Evolutionary conservation across 1,140 invertebrate species (phyloP), one percentile per base, ranked within the genome.

Genomic region (Sitobion miscanthi): DNA sequence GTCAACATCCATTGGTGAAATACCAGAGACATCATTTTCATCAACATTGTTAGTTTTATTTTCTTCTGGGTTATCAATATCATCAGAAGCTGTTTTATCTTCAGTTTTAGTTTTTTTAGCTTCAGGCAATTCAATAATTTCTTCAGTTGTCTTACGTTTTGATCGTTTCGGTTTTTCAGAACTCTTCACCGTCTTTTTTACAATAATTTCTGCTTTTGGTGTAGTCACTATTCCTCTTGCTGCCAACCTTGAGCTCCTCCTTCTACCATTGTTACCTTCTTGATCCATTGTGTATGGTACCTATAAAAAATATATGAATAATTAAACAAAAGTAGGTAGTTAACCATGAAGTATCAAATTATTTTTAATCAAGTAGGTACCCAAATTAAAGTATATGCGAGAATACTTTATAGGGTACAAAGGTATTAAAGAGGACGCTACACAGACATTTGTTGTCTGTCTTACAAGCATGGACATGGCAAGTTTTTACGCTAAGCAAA

Each of bases 131-230:
- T 82, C 47, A 45, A 62, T 45, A 25, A 7, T 38, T 45, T 85
- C 91, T 85, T 93, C 91, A 17, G 30, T 85, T 86, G 38, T 52
- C 30, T 93, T 93, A n/a, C 91, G 91, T 57, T 93, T 93, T 86
- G 69, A 9, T 9, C 91, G 30, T 85, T 93, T 93, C 1, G 91
- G 49, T 85, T 93, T 93, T n/a, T 93, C 91, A 30, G 45, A 23
- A 42, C 6, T 93, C 54, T 93, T 82, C 2, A 57, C 11, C 0
- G 52, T 57, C n/a, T 52, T 91, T 38, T 93, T 93, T 2, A 57
- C 49, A 54, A n/a, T 8, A 25, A 4, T 14, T 21, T 82, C 69
- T 25, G 21, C 3, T 93, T 82, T 82, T n/a, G 91, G 69, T 2
- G 91, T 52, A 45, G 49, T 47, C 8, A 83, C 42, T 6, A 47